Conservation (phyloP, 1,140 invertebrate species). For the Zaprionus nigranus region DNA sequence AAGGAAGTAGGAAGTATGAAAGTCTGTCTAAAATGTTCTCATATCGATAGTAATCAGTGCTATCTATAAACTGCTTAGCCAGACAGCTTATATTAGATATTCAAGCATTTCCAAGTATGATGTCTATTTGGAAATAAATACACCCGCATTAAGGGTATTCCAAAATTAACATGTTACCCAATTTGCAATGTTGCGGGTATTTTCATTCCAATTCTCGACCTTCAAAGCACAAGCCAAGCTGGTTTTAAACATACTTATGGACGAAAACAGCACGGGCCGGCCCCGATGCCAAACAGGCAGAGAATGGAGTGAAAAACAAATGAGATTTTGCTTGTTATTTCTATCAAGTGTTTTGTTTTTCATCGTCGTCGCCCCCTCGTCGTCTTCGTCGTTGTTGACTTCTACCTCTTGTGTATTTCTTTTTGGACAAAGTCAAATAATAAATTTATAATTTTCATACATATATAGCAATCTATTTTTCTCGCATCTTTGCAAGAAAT, state of each 20-base stretch:
- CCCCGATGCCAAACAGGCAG: slow-evolving; percentile 6
- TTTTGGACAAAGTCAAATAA: slow-evolving; percentile 16
- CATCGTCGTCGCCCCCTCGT: neutral
- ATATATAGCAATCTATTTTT: slow-evolving; percentile 21
- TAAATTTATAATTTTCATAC: slow-evolving; percentile 33
- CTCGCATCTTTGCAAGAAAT: neutral
- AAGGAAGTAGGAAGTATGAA: too few relatives aligned
- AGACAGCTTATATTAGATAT: too few relatives aligned
- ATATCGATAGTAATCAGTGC: too few relatives aligned
- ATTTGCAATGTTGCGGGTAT: slow-evolving; percentile 45
- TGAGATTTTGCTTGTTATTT: slow-evolving; percentile 36
- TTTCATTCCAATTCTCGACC: slow-evolving; percentile 45
- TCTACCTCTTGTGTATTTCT: neutral
- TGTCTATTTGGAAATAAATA: too few relatives aligned
- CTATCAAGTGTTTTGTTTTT: slow-evolving; percentile 12
- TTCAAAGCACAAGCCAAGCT: slow-evolving; percentile 44
- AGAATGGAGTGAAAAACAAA: slow-evolving; percentile 35
- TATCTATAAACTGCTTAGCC: too few relatives aligned
- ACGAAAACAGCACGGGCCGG: neutral
- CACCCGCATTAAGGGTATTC: slow-evolving; percentile 20
- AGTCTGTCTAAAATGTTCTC: too few relatives aligned
- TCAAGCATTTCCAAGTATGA: too few relatives aligned
- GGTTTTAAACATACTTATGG: slow-evolving; percentile 40
- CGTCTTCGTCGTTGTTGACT: neutral
- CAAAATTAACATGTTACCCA: slow-evolving; percentile 43